A percentile compares a stretch with the other conserved stretches of the same genome.
Conservation (phyloP, 1,140 invertebrate genomes). For the Physella acuta region DNA sequence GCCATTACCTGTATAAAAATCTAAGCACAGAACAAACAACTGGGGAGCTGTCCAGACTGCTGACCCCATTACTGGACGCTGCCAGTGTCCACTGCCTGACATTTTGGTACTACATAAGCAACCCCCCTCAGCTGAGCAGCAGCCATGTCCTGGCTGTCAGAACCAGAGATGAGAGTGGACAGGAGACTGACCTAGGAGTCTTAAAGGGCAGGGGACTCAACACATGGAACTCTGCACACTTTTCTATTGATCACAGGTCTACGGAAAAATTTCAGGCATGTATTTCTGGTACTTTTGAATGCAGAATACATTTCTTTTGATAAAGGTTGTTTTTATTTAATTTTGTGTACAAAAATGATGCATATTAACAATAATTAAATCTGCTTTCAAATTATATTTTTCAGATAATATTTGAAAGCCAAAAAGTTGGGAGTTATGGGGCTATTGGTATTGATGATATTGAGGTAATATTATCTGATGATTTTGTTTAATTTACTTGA, state of each 20-base stretch:
- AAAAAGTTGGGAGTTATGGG: slow-evolving; percentile 34
- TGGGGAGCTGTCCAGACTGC: slow-evolving; percentile 58
- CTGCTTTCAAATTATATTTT: slow-evolving; percentile 22
- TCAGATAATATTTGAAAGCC: slow-evolving; percentile 36
- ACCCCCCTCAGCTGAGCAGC: slow-evolving; percentile 22
- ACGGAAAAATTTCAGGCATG: slow-evolving; percentile 70
- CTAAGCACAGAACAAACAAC: too few species aligned
- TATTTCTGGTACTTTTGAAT: slow-evolving; percentile 62
- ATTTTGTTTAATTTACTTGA: slow-evolving; percentile 47
- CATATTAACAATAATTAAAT: slow-evolving; percentile 1
- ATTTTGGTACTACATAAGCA: slow-evolving; percentile 64
- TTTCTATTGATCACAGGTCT: slow-evolving; percentile 59
- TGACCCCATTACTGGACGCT: slow-evolving; percentile 30
- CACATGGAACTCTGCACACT: slow-evolving; percentile 27
- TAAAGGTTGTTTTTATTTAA: neutral
- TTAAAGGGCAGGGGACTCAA: neutral
- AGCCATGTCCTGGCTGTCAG: slow-evolving; percentile 26
- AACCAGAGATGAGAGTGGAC: neutral
- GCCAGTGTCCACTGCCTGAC: slow-evolving; percentile 37
- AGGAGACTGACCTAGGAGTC: neutral
- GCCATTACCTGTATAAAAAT: neutral
- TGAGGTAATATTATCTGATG: slow-evolving; percentile 28
- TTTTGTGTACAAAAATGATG: neutral
- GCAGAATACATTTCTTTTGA: too few species aligned
- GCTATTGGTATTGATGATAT: slow-evolving; percentile 35